Percentiles rank a stretch among this genome's conserved stretches.
phyloP scores from a whole-genome alignment of 64 coral and sea anemone genomes.

The Montipora sp. region DNA sequence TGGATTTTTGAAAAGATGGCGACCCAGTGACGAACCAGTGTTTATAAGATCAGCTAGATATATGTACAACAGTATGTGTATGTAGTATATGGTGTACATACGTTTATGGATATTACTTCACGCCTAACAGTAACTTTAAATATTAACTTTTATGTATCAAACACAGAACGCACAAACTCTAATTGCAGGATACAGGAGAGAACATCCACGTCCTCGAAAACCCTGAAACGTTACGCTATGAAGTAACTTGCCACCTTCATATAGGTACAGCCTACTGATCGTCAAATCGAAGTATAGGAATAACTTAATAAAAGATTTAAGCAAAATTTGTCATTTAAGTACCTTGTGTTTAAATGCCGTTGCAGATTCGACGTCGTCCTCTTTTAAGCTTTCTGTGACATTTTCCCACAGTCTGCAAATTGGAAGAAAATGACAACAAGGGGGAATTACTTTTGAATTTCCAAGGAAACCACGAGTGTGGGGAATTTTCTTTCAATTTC shows the following conservation, averaged over 20 bases:
- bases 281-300: neutral
- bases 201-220: neutral
- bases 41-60: too few species aligned
- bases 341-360: constrained; percentile 97
- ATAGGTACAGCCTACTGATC: neutral
- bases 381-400: constrained; percentile 88
- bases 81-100: too few species aligned
- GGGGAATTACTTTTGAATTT: too few species aligned
- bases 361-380: constrained; percentile 81
- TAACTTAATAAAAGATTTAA: too few species aligned
- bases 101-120: too few species aligned
- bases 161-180: too few species aligned
- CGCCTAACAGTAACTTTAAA: too few species aligned
- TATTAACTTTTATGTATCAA: too few species aligned
- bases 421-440: neutral
- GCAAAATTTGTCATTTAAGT: neutral
- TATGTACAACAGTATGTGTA: too few species aligned
- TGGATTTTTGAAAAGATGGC: too few species aligned
- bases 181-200: too few species aligned
- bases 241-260: neutral
- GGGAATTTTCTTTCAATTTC: neutral
- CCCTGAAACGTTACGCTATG: neutral
- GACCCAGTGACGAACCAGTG: too few species aligned
- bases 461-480: neutral
- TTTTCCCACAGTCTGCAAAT: constrained; percentile 86